These are phyloP conservation scores for Archips xylosteana DNA, from an alignment of 2,888 invertebrate genomes.

Conservation along the genomic window DNA sequence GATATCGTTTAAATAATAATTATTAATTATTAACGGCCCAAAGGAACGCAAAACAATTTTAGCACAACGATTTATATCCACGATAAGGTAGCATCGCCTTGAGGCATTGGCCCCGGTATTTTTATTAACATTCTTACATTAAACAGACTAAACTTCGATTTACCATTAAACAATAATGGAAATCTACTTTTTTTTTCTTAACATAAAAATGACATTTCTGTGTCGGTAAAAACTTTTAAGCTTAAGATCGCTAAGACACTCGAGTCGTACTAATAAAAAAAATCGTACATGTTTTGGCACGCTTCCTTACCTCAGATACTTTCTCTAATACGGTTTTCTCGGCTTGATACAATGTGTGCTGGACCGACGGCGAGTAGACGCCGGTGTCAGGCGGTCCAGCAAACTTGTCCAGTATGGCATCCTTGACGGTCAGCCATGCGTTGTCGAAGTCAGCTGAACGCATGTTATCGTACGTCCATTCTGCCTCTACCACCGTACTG, in stretches of 20 bases:
- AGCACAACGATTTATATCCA: conserved; percentile 9
- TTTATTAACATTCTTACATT: not conserved
- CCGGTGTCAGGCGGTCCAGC: conserved; percentile 91
- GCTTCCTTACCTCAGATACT: conserved; percentile 86
- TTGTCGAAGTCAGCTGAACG: conserved; percentile 88
- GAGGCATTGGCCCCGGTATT: conserved; percentile 12
- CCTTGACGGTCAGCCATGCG: conserved; percentile 89
- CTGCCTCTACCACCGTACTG: conserved; percentile 91
- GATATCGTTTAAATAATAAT: conserved; percentile 21
- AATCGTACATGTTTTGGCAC: conserved; percentile 2
- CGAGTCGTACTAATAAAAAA: too few species aligned
- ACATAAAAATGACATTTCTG: too few species aligned
- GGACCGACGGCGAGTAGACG: conserved; percentile 91
- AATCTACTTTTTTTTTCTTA: not conserved
- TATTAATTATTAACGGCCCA: conserved; percentile 13
- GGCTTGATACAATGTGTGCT: conserved; percentile 91
- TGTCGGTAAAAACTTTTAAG: too few species aligned
- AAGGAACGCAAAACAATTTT: conserved; percentile 15
- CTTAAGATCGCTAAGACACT: too few species aligned
- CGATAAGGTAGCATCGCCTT: conserved; percentile 9
- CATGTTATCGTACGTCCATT: conserved; percentile 90
- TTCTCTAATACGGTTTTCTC: conserved; percentile 89
- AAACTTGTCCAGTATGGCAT: conserved; percentile 90
- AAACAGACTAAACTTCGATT: too few species aligned
- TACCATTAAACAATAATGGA: too few species aligned